phyloP scores from a whole-genome alignment of 2,888 invertebrate genomes.

The Sceliomorpha sp. region DNA sequence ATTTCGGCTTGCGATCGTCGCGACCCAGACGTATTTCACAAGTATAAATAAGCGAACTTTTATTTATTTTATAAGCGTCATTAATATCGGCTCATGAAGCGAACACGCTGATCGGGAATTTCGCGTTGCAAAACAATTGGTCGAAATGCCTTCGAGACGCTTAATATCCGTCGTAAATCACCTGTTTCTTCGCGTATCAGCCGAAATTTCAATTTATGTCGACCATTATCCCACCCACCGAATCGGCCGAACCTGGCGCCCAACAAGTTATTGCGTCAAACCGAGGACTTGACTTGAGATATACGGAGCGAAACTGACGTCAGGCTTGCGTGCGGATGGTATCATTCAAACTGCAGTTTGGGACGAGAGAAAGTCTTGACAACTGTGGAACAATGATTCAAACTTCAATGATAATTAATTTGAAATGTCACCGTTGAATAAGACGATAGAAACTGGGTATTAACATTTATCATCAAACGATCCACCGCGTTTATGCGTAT shows the following conservation, averaged over 20 bases:
- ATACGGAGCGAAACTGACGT: constrained; percentile 17
- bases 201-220: constrained; percentile 73
- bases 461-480: neutral
- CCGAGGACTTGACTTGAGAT: constrained; percentile 40
- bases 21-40: too few species aligned
- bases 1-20: too few species aligned
- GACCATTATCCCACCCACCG: constrained; percentile 67
- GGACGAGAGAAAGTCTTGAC: constrained; percentile 53
- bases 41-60: too few species aligned
- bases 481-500: too few species aligned
- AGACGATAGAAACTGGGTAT: constrained; percentile 14
- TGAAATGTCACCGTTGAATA: constrained; percentile 24
- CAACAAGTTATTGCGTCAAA: constrained; percentile 41
- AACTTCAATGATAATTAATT: constrained; percentile 47
- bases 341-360: constrained; percentile 43
- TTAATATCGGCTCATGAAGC: too few species aligned
- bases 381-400: constrained; percentile 33
- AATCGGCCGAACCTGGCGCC: constrained; percentile 2
- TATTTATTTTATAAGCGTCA: too few species aligned
- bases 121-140: constrained; percentile 39
- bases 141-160: too few species aligned
- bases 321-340: constrained; percentile 29
- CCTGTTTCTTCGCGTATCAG: constrained; percentile 71
- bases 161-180: constrained; percentile 71
- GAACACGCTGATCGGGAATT: constrained; percentile 19